Conservation (phyloP, 2,888 invertebrate species). For the Zele albiditarsus region DNA sequence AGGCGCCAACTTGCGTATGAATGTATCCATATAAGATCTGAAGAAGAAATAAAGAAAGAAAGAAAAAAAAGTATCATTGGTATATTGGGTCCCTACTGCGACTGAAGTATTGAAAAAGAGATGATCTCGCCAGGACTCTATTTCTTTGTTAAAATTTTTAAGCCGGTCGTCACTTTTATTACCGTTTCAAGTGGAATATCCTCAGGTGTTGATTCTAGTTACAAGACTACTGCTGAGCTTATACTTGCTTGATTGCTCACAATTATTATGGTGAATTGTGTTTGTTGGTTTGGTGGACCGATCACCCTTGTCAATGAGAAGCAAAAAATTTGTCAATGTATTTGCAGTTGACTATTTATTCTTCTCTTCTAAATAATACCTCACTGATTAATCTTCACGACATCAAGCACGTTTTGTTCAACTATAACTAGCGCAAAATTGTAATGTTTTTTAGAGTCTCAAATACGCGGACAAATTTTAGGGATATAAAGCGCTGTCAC, state of each 20-base stretch:
- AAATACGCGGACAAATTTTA: not conserved
- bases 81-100: not conserved
- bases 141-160: slow-evolving; percentile 12
- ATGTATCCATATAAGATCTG: slow-evolving; percentile 11
- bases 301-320: not conserved
- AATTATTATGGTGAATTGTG: not conserved
- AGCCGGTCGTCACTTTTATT: slow-evolving; percentile 12
- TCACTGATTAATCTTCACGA: not conserved
- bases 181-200: slow-evolving; percentile 24
- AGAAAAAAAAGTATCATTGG: slow-evolving; percentile 34
- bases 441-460: not conserved
- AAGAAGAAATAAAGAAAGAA: slow-evolving; percentile 3
- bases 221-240: slow-evolving; percentile 10
- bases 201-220: slow-evolving; percentile 27
- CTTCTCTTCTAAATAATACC: not conserved
- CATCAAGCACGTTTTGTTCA: not conserved
- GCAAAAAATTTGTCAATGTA: slow-evolving; percentile 10
- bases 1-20: slow-evolving; percentile 46
- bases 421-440: not conserved
- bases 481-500: slow-evolving; percentile 61
- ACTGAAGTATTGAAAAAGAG: not conserved
- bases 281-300: slow-evolving; percentile 1
- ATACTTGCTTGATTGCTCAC: slow-evolving; percentile 11
- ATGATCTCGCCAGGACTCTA: slow-evolving; percentile 1
- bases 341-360: not conserved